A percentile compares a stretch with the other conserved stretches of the same genome.
phyloP scores from a whole-genome alignment of 2,113 vertebrate genomes.

The Apodemus speciosus region DNA sequence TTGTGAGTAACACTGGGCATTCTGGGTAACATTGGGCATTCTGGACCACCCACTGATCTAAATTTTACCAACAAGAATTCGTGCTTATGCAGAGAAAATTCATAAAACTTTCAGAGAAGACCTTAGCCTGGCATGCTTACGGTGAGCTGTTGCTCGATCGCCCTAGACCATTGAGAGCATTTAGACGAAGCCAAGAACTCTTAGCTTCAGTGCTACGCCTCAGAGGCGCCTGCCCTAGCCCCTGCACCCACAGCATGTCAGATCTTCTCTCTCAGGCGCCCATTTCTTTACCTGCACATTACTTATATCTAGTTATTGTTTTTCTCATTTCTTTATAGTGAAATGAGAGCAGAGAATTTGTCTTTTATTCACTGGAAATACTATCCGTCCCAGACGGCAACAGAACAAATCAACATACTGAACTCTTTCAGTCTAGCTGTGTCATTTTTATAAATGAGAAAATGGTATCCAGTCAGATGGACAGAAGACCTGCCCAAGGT shows the following conservation, averaged over 20 bases:
- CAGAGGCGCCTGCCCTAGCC: not conserved
- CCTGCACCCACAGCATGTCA: not conserved
- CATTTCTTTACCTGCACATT: not conserved
- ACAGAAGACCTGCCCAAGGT: not conserved
- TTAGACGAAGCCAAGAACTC: not conserved
- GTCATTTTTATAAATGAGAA: not conserved
- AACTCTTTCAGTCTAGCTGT: not conserved
- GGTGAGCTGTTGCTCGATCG: not conserved
- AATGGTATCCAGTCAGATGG: not conserved
- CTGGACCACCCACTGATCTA: not conserved
- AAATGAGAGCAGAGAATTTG: not conserved
- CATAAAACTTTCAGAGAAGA: not conserved
- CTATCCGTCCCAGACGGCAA: not conserved
- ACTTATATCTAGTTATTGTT: not conserved
- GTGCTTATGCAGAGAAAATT: not conserved
- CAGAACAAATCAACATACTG: not conserved
- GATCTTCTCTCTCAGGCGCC: not conserved
- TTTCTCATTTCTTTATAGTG: conserved; percentile 11
- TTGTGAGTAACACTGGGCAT: not conserved
- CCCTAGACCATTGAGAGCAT: not conserved
- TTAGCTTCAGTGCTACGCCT: not conserved
- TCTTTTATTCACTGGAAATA: conserved; percentile 42
- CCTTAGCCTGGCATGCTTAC: not conserved
- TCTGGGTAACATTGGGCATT: not conserved
- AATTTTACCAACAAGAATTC: not conserved